A percentile compares a stretch with the other conserved stretches of the same genome.
These are phyloP conservation scores for Chaetodon trifasciatus DNA, from an alignment of 2,797 vertebrate species.

Conservation along the genomic window DNA sequence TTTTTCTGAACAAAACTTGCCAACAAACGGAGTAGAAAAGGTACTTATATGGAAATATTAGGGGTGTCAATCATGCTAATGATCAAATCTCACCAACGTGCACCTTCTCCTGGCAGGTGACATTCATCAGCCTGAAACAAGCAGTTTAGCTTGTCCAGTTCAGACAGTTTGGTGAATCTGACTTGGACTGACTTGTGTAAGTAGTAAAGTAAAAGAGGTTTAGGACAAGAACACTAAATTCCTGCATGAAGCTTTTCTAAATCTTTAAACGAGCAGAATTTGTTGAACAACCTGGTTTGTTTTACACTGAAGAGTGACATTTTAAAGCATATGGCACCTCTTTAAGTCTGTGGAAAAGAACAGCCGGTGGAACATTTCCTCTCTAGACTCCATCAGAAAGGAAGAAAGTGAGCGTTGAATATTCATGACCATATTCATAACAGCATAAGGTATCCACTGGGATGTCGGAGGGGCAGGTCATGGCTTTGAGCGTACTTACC, in stretches of 20 bases:
- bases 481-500: slow-evolving; percentile 71
- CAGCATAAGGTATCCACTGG: slow-evolving; percentile 76
- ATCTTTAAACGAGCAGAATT: slow-evolving; percentile 22
- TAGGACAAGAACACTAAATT: neutral
- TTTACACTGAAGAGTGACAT: slow-evolving; percentile 56
- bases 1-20: neutral
- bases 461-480: slow-evolving; percentile 74
- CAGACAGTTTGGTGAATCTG: neutral
- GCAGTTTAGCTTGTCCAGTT: neutral
- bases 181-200: neutral
- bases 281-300: slow-evolving; percentile 26
- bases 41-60: neutral
- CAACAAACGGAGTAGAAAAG: neutral
- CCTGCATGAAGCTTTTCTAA: neutral
- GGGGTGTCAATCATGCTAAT: neutral
- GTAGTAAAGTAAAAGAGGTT: neutral
- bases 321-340: slow-evolving; percentile 77
- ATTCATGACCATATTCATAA: slow-evolving; percentile 82
- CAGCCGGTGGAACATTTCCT: slow-evolving; percentile 72
- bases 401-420: slow-evolving; percentile 73
- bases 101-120: neutral
- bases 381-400: slow-evolving; percentile 69
- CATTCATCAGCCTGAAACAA: neutral
- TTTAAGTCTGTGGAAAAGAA: slow-evolving; percentile 67
- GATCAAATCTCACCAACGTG: neutral